Percentiles rank a stretch among this genome's conserved stretches.
phyloP scores from a whole-genome alignment of 2,113 vertebrate species.

The Oreochromis spilurus region DNA sequence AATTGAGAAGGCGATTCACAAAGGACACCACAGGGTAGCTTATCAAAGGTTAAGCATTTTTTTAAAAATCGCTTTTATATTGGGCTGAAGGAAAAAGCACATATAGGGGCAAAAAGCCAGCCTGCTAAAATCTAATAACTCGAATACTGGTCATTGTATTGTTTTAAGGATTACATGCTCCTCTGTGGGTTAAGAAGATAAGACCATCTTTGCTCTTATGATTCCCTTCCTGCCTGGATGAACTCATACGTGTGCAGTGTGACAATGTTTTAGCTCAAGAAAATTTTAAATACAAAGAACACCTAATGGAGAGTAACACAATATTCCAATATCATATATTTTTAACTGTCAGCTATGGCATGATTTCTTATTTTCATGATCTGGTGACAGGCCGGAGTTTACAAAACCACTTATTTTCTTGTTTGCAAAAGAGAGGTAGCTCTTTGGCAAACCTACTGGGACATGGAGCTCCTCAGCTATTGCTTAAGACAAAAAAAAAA shows the following conservation, averaged over 20 bases:
- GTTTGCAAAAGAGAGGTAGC: background rate
- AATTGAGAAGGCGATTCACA: slow-evolving; percentile 1
- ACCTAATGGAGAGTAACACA: background rate
- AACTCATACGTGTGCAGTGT: background rate
- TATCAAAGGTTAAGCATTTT: slow-evolving; percentile 5
- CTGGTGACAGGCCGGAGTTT: background rate
- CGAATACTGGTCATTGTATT: slow-evolving; percentile 1
- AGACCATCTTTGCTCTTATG: background rate
- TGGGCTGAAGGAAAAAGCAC: background rate
- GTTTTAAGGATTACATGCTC: slow-evolving; percentile 6
- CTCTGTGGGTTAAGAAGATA: slow-evolving; percentile 10
- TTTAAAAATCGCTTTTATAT: background rate
- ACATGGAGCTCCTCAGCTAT: background rate
- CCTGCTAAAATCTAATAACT: slow-evolving; percentile 2
- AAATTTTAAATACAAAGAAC: background rate
- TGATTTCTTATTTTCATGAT: background rate
- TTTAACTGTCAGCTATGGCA: background rate
- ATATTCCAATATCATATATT: background rate
- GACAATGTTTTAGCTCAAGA: background rate
- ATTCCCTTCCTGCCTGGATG: background rate
- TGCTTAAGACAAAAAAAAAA: background rate
- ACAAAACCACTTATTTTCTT: background rate
- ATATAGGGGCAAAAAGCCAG: background rate
- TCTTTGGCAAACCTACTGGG: background rate
- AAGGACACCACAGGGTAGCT: slow-evolving; percentile 21